Evolutionary conservation across 2,888 invertebrate genomes (phyloP).

Genomic region (Acronicta aceris): DNA sequence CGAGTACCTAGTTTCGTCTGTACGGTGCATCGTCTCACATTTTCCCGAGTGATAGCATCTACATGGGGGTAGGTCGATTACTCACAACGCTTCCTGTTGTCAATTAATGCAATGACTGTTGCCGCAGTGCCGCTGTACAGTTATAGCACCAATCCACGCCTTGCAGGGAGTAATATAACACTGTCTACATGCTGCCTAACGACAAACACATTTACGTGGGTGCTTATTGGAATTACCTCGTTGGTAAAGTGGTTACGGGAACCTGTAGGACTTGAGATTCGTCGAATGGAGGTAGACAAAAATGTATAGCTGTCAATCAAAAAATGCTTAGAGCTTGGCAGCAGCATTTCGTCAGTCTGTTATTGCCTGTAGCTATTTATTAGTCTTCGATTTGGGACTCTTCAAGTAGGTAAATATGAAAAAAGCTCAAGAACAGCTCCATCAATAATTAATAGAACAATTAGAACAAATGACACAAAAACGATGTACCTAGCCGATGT

Average conservation of each 20-base stretch:
- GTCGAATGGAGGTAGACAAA: too few relatives aligned
- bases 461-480: too few relatives aligned
- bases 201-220: neutral
- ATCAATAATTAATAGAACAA: too few relatives aligned
- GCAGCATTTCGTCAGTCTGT: too few relatives aligned
- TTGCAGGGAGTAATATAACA: constrained; percentile 29
- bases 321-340: too few relatives aligned
- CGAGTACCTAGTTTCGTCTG: constrained; percentile 1
- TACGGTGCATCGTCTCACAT: constrained; percentile 16
- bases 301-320: too few relatives aligned
- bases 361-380: too few relatives aligned
- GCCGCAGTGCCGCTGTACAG: constrained; percentile 50
- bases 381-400: too few relatives aligned
- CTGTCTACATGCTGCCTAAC: constrained; percentile 18
- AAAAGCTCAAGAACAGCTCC: too few relatives aligned
- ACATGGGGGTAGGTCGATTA: constrained; percentile 47
- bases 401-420: too few relatives aligned
- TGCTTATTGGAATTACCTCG: neutral
- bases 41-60: constrained; percentile 49
- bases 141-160: constrained; percentile 36
- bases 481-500: constrained; percentile 14
- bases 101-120: constrained; percentile 75
- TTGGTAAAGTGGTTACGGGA: neutral
- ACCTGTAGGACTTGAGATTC: too few relatives aligned
- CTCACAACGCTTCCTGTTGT: constrained; percentile 70